Base-by-base conservation (phyloP, 2,113 vertebrate genomes). In the Notothenia rossii region DNA sequence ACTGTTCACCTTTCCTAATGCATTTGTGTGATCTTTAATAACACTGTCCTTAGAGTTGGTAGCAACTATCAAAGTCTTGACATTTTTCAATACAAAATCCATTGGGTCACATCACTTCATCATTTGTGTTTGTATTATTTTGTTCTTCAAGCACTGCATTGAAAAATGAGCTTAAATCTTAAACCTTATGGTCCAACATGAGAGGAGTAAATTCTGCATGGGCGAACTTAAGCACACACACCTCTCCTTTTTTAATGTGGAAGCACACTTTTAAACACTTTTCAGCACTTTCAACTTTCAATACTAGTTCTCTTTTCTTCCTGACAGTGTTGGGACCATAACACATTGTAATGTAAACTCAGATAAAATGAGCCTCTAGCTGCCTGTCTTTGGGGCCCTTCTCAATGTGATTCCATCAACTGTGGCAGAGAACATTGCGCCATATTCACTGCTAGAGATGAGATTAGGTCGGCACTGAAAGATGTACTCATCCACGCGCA, bases 371-470 rank as follows among this genome's bases (percentile, higher is more conserved):
- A 83, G 48, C 60, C 61, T 82, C 77, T 71, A 45, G 79, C 51
- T 81, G 73, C 58, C 58, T 25, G 51, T 88, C 76, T 81, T 81
- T 20, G 83, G 55, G 56, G 72, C 72, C 51, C 63, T 49, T 68
- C 58, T 78, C 68, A 74, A 76, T 75, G 79, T 74, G 77, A 86
- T 76, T 81, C 79, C 81, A 81, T 87, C 76, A 62, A 46, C 75
- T 72, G 69, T 81, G 77, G 64, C 69, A 49, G 51, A 36, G 62
- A 88, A 67, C 74, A 82, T 9, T 76, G 77, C 61, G 50, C 69
- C 58, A 56, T 18, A 56, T 79, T 90, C 83, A 61, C 61, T 81
- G 45, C 64, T 25, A 45, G 54, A 86, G 77, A 88, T 72, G 54
- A 80, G 78, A 84, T 83, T 86, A 83, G 63, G 70, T 67, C n/a